phyloP scores from a whole-genome alignment of 2,888 invertebrate species.

The Meghimatium bilineatum region DNA sequence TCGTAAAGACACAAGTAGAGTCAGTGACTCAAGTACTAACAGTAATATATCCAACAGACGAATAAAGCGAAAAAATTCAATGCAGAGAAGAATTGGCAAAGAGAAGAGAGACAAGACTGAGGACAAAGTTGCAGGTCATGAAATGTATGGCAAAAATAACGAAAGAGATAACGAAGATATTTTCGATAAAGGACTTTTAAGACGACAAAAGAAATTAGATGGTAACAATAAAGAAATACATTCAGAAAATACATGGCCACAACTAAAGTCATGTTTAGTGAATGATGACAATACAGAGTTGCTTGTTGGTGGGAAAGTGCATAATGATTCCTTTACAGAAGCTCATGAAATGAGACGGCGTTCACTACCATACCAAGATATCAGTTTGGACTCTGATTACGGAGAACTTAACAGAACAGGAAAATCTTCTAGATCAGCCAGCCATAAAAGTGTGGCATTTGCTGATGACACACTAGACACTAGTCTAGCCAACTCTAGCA shows the following conservation, averaged over 20 bases:
- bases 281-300: background rate
- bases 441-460: constrained; percentile 42
- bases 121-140: background rate
- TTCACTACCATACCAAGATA: constrained; percentile 5
- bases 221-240: background rate
- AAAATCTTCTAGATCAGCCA: constrained; percentile 22
- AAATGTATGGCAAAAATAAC: background rate
- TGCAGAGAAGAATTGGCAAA: background rate
- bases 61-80: background rate
- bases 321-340: constrained; percentile 1
- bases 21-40: constrained; percentile 26
- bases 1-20: background rate
- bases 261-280: constrained; percentile 9
- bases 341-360: constrained; percentile 15
- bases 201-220: background rate
- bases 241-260: constrained; percentile 29
- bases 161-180: background rate
- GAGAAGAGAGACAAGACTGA: background rate
- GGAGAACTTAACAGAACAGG: constrained; percentile 18
- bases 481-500: constrained; percentile 19
- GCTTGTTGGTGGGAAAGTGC: background rate
- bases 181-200: background rate
- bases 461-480: constrained; percentile 34
- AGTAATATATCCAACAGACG: background rate
- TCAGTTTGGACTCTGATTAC: constrained; percentile 23